Base-by-base conservation (phyloP, 2,113 vertebrate genomes). In the Clarias batrachus region DNA sequence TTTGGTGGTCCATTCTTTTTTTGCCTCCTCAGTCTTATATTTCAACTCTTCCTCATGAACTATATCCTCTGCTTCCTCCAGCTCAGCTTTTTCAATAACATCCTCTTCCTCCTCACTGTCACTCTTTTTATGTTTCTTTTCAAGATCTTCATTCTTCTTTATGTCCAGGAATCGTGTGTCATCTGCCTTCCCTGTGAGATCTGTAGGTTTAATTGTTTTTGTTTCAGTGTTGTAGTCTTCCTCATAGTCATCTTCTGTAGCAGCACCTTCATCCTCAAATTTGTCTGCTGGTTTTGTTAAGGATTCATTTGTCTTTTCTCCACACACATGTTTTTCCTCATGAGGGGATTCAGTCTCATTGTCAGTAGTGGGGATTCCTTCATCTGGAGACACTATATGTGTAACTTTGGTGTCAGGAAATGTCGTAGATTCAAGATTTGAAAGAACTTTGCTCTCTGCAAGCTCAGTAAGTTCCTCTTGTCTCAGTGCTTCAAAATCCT, bases 401-500 rank as follows among this genome's bases (percentile, higher is more conserved):
- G 91, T 89, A 76, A 79, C 77, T 80, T 92, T 90, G 59, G 90
- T 84, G 4, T 95, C 94, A 41, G 90, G 86, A 81, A 77, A 48
- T 16, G 25, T 48, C 25, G 90, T 83, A 10, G 83, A 54, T 27
- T 81, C 85, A 12, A 89, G 88, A 88, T 81, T 81, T 79, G 89
- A 85, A 60, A 54, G 79, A 12, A 76, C 76, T 52, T 62, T 8
- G 27, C 91, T 91, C 66, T 87, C 77, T 81, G 88, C 56, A n/a
- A 82, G 82, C 59, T 89, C 90, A 73, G 65, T 91, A 63, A 91
- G 90, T 91, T 97, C 96, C 85, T 98, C 96, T 3, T 92, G 92
- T 91, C 95, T 97, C 89, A 99, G 90, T 82, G 96, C 96, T 94
- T 99, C 97, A 91, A 99, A 99, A 93, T 99, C 97, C 89, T 97